Evolutionary conservation across 1,140 invertebrate genomes (phyloP), one percentile per base, ranked within the genome.

Genomic region (Pseudomyrmex flavicornis): DNA sequence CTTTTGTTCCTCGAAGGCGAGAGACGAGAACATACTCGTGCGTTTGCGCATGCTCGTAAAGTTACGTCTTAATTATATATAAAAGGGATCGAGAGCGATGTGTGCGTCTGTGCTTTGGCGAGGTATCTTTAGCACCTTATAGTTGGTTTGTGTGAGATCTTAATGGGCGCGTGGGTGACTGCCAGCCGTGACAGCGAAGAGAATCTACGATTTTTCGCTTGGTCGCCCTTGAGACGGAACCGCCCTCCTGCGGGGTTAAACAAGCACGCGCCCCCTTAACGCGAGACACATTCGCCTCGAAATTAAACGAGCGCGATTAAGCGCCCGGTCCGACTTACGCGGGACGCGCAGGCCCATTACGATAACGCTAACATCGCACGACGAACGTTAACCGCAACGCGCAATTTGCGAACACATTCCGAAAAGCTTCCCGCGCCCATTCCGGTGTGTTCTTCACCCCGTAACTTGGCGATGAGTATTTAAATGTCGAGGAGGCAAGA

Each of bases 41-140:
- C 75, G 83, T 61, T 35, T 68, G 76, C 82, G 68, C 73, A 17
- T 70, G 62, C 83, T 89, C 90, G 82, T 91, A 92, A 93, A 93
- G 88, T 91, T 90, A 92, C 90, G 88, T 93, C 92, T 93, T 93
- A 93, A 93, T 93, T 93, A 93, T 90, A 90, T 35, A 35, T 35
- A 35, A 35, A 92, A 91, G 91, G 88, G 83, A 84, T 86, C 89
- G 74, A 7, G 72, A 65, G 58, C 76, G 65, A 13, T 48, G 76
- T 69, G 84, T 85, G 88, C 84, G 84, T 69, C 82, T 85, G 88
- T 83, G 84, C 84, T 82, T 91, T 89, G 90, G 90, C 89, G 87
- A 90, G 84, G 77, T 68, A 85, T 85, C 86, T 87, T 7, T 87
- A 88, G 89, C 89, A 90, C 85, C 85, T 83, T 84, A 85, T 61